Base-by-base conservation (phyloP, 2,888 invertebrate species). In the Cyrtodaria siliqua region DNA sequence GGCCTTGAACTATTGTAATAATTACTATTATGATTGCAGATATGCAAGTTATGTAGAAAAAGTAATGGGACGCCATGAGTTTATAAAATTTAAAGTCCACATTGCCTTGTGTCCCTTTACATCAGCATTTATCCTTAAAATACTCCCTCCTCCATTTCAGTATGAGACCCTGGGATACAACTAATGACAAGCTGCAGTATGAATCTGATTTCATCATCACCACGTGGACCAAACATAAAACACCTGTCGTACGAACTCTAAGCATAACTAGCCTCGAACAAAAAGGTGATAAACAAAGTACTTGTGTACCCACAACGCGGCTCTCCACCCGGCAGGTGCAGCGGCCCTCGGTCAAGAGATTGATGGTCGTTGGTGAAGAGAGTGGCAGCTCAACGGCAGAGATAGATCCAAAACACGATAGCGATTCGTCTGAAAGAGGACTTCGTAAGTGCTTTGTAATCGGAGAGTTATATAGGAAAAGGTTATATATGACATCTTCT, bases 131-230 rank as follows among this genome's bases (percentile, higher is more conserved):
- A n/a, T n/a, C n/a, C n/a, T n/a, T n/a, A n/a, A n/a, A n/a, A n/a
- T n/a, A n/a, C n/a, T n/a, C n/a, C n/a, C n/a, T n/a, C n/a, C n/a
- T n/a, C n/a, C 4, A 44, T 83, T 86, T 3, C 83, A 94, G 94
- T 80, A 94, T 96, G 67, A 94, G 98, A 49, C 97, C 98, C 0
- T 98, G 98, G 98, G 97, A 97, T 93, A 95, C 95, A 0, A 94
- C 96, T 66, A 97, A 97, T 81, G 98, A 98, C 92, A 93, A 97
- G 26, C 94, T 96, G 79, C 98, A 98, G 90, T 98, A 96, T 92
- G 98, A 98, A 91, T 95, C 95, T 6, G 95, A 96, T 63, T 98
- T 96, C 92, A 94, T 96, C 59, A 96, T 98, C 44, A 94, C 95
- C 68, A 97, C 97, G 0, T 95, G 96, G 92, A 96, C 96, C 8